These are phyloP conservation scores for Microcebus murinus DNA, from an alignment of 2,113 vertebrate genomes.

Conservation along the genomic window DNA sequence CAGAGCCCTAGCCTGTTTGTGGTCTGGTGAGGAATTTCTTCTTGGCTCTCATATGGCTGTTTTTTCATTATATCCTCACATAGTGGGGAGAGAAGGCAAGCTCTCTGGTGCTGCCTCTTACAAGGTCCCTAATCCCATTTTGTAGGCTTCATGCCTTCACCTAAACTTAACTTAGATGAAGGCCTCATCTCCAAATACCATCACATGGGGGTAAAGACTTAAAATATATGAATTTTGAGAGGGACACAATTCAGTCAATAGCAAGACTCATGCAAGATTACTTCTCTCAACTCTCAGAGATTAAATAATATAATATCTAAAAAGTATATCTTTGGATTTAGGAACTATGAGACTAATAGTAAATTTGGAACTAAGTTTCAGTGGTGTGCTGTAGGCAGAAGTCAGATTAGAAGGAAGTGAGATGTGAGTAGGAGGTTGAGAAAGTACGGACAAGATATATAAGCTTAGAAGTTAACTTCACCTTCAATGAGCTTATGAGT, in stretches of 20 bases:
- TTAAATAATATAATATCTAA: not conserved
- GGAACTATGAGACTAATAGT: not conserved
- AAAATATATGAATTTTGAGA: not conserved
- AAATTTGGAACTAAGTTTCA: not conserved
- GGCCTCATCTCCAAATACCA: not conserved
- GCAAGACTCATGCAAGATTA: not conserved
- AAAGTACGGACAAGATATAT: not conserved
- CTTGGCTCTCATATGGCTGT: no score
- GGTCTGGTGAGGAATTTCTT: not conserved
- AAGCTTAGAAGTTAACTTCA: not conserved
- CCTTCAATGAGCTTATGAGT: not conserved
- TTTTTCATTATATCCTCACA: not conserved
- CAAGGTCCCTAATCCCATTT: not conserved
- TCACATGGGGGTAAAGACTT: not conserved
- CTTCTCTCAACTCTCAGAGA: not conserved
- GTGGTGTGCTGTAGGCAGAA: not conserved
- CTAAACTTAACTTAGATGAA: not conserved
- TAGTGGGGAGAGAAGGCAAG: not conserved
- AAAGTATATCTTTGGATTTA: not conserved
- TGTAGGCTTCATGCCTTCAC: not conserved
- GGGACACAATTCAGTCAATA: not conserved
- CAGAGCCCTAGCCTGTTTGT: not conserved
- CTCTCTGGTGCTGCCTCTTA: not conserved
- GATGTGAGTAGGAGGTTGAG: not conserved
- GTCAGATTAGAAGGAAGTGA: not conserved